Conservation (phyloP, 2,888 invertebrate genomes). For the Trichopria drosophilae region DNA sequence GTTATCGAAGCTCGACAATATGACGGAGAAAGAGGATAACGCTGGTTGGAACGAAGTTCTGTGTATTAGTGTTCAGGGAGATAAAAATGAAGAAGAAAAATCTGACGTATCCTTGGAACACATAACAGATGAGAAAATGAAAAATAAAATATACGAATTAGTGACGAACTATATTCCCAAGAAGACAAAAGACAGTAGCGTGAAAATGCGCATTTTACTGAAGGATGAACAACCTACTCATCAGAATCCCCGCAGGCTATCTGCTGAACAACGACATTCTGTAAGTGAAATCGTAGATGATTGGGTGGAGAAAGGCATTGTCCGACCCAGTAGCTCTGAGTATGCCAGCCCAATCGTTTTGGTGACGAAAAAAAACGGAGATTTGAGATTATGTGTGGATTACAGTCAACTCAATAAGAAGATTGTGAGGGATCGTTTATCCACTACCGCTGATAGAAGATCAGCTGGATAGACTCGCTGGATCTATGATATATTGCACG, state of each 20-base stretch:
- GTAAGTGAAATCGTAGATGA: slow-evolving; percentile 33
- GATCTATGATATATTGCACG: too few relatives aligned
- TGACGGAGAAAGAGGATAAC: too few relatives aligned
- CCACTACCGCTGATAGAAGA: slow-evolving; percentile 42
- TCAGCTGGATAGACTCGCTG: too few relatives aligned
- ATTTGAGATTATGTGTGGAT: slow-evolving; percentile 37
- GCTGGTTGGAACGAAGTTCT: too few relatives aligned
- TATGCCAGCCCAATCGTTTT: slow-evolving; percentile 39
- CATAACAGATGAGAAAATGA: slow-evolving; percentile 13
- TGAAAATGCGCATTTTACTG: slow-evolving; percentile 33
- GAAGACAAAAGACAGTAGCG: slow-evolving; percentile 23
- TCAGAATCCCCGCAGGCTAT: slow-evolving; percentile 31
- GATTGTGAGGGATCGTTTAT: slow-evolving; percentile 34
- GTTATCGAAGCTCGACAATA: slow-evolving; percentile 2
- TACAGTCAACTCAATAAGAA: slow-evolving; percentile 36
- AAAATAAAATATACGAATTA: too few relatives aligned
- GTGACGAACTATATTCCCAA: slow-evolving; percentile 27
- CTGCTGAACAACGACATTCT: slow-evolving; percentile 23
- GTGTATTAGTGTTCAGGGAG: too few relatives aligned
- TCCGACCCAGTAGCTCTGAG: slow-evolving; percentile 33
- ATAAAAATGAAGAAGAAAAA: background rate
- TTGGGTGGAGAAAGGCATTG: slow-evolving; percentile 35
- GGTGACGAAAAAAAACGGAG: slow-evolving; percentile 36
- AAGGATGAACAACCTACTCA: slow-evolving; percentile 34
- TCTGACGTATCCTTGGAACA: slow-evolving; percentile 16